Conservation (phyloP, 2,888 invertebrate species). For the Melinaea marsaeus region DNA sequence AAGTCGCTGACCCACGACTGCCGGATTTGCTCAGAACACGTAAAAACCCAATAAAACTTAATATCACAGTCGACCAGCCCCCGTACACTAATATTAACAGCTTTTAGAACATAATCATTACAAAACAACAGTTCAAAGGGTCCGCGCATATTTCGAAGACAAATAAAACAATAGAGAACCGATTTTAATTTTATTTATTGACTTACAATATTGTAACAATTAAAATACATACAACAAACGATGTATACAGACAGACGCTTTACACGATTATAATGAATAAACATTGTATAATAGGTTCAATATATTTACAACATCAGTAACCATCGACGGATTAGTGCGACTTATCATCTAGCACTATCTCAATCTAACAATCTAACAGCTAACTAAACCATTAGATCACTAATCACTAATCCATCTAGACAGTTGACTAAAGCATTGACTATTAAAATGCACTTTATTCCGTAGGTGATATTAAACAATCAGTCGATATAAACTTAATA, state of each 20-base stretch:
- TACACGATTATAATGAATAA: slow-evolving; percentile 35
- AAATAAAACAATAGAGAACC: slow-evolving; percentile 24
- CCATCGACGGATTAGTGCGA: slow-evolving; percentile 40
- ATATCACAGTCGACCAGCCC: no score
- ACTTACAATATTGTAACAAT: slow-evolving; percentile 61
- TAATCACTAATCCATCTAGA: slow-evolving; percentile 47
- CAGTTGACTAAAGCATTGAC: slow-evolving; percentile 45
- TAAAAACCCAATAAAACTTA: no score
- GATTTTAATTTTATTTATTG: slow-evolving; percentile 59
- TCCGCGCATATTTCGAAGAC: background rate
- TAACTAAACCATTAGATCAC: background rate
- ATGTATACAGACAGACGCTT: slow-evolving; percentile 37
- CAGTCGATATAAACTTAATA: slow-evolving; percentile 63
- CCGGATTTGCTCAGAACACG: background rate
- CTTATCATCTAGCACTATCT: slow-evolving; percentile 6
- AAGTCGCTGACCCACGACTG: slow-evolving; percentile 61
- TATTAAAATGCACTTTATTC: slow-evolving; percentile 59
- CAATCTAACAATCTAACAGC: slow-evolving; percentile 5
- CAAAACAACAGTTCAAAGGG: no score
- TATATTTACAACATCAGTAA: slow-evolving; percentile 38
- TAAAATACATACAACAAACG: slow-evolving; percentile 46
- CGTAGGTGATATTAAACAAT: slow-evolving; percentile 62
- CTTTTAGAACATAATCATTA: no score
- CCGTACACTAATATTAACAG: no score
- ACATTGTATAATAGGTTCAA: slow-evolving; percentile 33